Percentiles rank a stretch among this genome's conserved stretches.
These are phyloP conservation scores for Onthophagus taurus DNA, from an alignment of 1,140 invertebrate species.

Conservation along the genomic window DNA sequence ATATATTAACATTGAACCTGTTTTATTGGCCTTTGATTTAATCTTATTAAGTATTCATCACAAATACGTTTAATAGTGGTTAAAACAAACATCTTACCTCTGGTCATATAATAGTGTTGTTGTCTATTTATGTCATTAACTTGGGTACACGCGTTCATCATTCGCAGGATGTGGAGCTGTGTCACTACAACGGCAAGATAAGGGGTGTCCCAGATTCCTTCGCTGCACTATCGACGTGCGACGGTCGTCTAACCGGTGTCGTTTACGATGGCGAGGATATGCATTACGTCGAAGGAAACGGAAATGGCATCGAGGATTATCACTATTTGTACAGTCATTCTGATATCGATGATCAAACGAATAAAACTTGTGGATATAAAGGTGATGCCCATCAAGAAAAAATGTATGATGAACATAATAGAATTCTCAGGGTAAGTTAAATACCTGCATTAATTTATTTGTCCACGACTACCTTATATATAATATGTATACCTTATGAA, in stretches of 20 bases:
- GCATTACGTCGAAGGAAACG: conserved; percentile 57
- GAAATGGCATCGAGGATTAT: conserved; percentile 38
- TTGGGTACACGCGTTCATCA: neutral
- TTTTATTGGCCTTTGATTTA: neutral
- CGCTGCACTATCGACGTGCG: conserved; percentile 80
- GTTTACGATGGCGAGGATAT: conserved; percentile 69
- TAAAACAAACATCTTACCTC: no score
- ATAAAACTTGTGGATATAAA: conserved; percentile 58
- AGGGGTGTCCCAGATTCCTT: conserved; percentile 59
- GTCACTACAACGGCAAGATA: conserved; percentile 78
- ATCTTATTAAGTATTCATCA: neutral
- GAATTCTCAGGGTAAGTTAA: conserved; percentile 41
- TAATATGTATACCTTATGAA: no score
- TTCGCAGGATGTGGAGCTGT: conserved; percentile 44
- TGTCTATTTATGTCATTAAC: neutral
- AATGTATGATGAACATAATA: conserved; percentile 29
- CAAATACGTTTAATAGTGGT: neutral
- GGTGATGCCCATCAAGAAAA: conserved; percentile 29
- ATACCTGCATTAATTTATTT: no score
- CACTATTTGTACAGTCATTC: conserved; percentile 63
- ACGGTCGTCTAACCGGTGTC: conserved; percentile 62
- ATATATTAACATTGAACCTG: neutral
- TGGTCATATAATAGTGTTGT: neutral
- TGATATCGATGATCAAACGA: conserved; percentile 47
- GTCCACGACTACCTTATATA: no score